Percentiles rank a stretch among this genome's conserved stretches.
These are phyloP conservation scores for Gopherus evgoodei DNA, from an alignment of 2,113 vertebrate genomes.

Conservation along the genomic window DNA sequence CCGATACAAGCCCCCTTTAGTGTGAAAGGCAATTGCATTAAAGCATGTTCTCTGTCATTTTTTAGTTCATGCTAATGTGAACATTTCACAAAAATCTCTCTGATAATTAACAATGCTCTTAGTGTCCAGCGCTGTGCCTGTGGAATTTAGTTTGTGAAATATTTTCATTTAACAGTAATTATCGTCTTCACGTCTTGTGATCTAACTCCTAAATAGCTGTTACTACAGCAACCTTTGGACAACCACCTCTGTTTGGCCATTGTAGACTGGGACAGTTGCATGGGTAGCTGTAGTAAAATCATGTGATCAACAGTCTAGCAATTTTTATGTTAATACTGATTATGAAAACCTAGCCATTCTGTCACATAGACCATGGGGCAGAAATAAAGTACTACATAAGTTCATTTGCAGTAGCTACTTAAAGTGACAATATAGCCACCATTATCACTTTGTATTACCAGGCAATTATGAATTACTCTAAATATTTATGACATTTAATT, in stretches of 20 bases:
- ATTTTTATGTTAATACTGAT: background rate
- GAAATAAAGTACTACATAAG: background rate
- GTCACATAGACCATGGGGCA: background rate
- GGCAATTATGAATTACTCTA: background rate
- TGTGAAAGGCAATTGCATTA: background rate
- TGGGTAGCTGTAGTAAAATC: background rate
- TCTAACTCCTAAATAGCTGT: background rate
- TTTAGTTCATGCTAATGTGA: background rate
- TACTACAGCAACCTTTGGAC: background rate
- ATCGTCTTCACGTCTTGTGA: background rate
- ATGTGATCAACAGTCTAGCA: background rate
- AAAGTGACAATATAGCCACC: background rate
- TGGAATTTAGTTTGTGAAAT: background rate
- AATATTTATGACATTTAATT: conserved; percentile 16
- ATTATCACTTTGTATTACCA: background rate
- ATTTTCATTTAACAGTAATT: conserved; percentile 30
- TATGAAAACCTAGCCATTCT: background rate
- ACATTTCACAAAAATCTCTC: background rate
- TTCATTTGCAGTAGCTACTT: background rate
- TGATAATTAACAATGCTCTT: background rate
- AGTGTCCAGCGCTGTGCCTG: background rate
- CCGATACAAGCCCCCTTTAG: accelerated
- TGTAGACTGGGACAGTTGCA: background rate
- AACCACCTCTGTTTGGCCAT: background rate
- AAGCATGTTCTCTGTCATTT: background rate